Evolutionary conservation across 1,140 invertebrate genomes (phyloP).

Genomic region (Globodera rostochiensis): DNA sequence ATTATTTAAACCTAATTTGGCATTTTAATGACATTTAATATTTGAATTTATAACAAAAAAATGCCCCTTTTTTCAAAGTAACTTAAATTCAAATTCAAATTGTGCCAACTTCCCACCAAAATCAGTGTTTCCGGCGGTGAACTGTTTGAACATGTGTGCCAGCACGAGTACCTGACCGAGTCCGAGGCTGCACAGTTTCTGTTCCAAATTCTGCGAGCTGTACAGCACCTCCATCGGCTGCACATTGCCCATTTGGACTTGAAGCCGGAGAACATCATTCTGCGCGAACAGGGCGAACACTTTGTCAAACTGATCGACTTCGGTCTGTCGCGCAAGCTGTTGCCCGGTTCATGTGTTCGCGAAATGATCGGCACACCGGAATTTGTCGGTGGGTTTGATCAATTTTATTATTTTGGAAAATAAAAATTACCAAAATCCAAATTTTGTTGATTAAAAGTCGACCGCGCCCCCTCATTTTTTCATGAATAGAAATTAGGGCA

Average conservation of each 20-base stretch:
- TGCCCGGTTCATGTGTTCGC: slow-evolving; percentile 66
- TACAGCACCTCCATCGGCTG: slow-evolving; percentile 69
- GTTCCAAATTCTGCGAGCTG: slow-evolving; percentile 69
- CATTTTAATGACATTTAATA: too few relatives aligned
- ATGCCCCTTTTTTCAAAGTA: too few relatives aligned
- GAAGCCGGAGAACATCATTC: slow-evolving; percentile 72
- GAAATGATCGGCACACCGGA: slow-evolving; percentile 72
- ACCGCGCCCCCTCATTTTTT: background rate
- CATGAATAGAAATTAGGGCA: too few relatives aligned
- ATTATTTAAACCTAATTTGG: too few relatives aligned
- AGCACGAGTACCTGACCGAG: slow-evolving; percentile 69
- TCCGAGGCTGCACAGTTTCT: slow-evolving; percentile 70
- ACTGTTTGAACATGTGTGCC: slow-evolving; percentile 71
- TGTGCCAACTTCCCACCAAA: slow-evolving; percentile 11
- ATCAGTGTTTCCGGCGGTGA: slow-evolving; percentile 71
- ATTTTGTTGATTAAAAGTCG: too few relatives aligned
- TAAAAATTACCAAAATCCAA: background rate
- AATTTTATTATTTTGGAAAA: background rate
- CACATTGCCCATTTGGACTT: slow-evolving; percentile 71
- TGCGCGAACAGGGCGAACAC: slow-evolving; percentile 67
- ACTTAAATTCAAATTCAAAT: too few relatives aligned
- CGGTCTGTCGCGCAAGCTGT: slow-evolving; percentile 72
- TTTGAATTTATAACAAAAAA: too few relatives aligned
- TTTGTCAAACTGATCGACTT: slow-evolving; percentile 74
- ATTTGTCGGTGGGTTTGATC: slow-evolving; percentile 69